phyloP scores from a whole-genome alignment of 2,888 invertebrate species.

The Clistopyga incitator region DNA sequence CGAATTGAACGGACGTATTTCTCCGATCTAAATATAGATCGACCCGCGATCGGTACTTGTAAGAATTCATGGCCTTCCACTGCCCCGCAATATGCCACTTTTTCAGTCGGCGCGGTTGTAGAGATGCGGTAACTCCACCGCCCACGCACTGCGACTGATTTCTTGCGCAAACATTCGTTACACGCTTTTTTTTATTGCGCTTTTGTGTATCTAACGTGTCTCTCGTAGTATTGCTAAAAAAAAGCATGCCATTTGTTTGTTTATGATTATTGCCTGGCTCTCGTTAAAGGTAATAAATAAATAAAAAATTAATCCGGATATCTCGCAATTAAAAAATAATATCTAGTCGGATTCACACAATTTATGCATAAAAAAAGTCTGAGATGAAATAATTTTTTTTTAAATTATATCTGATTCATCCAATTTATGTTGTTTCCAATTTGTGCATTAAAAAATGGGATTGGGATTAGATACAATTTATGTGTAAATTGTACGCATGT shows the following conservation, averaged over 20 bases:
- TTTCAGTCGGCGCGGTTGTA: conserved; percentile 11
- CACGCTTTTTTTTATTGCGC: not conserved
- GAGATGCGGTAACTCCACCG: conserved; percentile 34
- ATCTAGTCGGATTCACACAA: no score
- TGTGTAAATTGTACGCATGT: no score
- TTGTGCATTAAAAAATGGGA: no score
- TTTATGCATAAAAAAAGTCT: no score
- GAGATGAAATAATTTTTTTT: no score
- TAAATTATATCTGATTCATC: no score
- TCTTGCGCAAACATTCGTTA: conserved; percentile 15
- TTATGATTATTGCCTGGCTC: not conserved
- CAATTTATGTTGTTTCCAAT: no score
- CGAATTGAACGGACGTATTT: conserved; percentile 73
- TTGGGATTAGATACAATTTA: no score
- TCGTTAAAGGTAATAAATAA: not conserved
- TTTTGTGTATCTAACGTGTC: not conserved
- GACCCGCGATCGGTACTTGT: conserved; percentile 64
- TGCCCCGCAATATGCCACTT: conserved; percentile 1
- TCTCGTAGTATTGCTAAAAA: not conserved
- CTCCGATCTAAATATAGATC: conserved; percentile 76
- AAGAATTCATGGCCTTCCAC: conserved; percentile 67
- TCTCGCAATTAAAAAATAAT: not conserved
- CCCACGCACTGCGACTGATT: conserved; percentile 19
- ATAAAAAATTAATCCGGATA: not conserved
- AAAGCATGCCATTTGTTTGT: not conserved